phyloP scores from a whole-genome alignment of 92 coral and sea anemone species.

The Palythoa caribaeorum region DNA sequence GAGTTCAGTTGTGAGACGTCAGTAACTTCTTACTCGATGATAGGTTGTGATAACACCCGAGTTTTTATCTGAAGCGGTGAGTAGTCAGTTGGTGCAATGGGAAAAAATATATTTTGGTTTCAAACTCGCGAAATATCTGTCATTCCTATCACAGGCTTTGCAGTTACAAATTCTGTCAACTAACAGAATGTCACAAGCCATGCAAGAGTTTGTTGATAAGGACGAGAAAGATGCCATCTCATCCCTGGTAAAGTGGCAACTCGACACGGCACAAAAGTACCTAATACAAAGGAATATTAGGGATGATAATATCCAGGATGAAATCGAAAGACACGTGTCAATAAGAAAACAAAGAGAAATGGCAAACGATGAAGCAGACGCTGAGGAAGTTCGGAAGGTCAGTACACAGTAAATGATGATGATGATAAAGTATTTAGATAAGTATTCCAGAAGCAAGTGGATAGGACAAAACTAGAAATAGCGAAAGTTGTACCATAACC shows the following conservation, averaged over 20 bases:
- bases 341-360: constrained; percentile 71
- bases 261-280: constrained; percentile 81
- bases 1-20: too few relatives aligned
- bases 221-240: constrained; percentile 96
- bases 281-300: constrained; percentile 73
- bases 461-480: not conserved
- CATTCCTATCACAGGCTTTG: constrained; percentile 67
- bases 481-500: too few relatives aligned
- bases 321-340: constrained; percentile 76
- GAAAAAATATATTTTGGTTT: not conserved
- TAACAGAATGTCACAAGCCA: constrained; percentile 92
- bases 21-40: too few relatives aligned
- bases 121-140: too few relatives aligned
- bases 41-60: too few relatives aligned
- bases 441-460: too few relatives aligned
- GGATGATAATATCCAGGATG: constrained; percentile 81
- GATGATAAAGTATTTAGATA: not conserved
- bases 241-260: constrained; percentile 90
- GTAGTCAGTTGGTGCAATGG: too few relatives aligned
- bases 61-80: too few relatives aligned
- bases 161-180: constrained; percentile 87
- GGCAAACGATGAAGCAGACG: constrained; percentile 70
- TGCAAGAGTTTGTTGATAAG: constrained; percentile 95
- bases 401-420: not conserved
- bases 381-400: constrained; percentile 78